Percentiles rank a stretch among this genome's conserved stretches.
Evolutionary conservation across 1,140 invertebrate genomes (phyloP).

Genomic region (Solenopsis fugax): DNA sequence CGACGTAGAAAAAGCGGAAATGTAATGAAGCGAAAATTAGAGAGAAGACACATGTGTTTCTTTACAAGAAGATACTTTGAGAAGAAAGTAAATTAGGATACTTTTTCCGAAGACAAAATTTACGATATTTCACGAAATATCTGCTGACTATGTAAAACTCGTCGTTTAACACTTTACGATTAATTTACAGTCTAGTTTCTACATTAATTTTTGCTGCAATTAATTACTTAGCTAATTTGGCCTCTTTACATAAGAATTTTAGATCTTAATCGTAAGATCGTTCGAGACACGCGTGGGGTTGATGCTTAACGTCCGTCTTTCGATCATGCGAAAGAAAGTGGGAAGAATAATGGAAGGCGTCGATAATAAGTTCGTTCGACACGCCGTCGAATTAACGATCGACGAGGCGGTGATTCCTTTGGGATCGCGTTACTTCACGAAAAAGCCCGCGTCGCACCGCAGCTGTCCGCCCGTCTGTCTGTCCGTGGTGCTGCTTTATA

Average conservation of each 20-base stretch:
- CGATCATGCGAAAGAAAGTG: conserved; percentile 28
- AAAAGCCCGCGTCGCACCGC: conserved; percentile 42
- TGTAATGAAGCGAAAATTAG: conserved; percentile 6
- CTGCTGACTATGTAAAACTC: neutral
- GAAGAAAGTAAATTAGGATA: neutral
- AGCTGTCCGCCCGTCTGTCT: conserved; percentile 63
- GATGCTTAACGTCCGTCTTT: neutral
- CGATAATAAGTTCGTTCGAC: conserved; percentile 72
- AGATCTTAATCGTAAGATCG: neutral
- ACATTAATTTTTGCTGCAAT: neutral
- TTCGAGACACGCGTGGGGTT: conserved; percentile 3
- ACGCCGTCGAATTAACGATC: conserved; percentile 65
- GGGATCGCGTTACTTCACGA: conserved; percentile 54
- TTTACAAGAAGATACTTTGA: neutral
- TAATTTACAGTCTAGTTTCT: too few relatives aligned
- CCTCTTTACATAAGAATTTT: neutral
- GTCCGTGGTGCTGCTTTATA: conserved; percentile 44
- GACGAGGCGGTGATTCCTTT: conserved; percentile 48
- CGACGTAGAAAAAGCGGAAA: neutral
- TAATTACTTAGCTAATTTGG: neutral
- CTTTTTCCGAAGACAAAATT: neutral
- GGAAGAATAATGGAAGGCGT: conserved; percentile 34
- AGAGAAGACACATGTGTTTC: neutral
- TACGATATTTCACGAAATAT: neutral
- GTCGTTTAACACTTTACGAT: neutral